These are phyloP conservation scores for Operophtera brumata DNA, from an alignment of 2,888 invertebrate genomes.

Conservation along the genomic window DNA sequence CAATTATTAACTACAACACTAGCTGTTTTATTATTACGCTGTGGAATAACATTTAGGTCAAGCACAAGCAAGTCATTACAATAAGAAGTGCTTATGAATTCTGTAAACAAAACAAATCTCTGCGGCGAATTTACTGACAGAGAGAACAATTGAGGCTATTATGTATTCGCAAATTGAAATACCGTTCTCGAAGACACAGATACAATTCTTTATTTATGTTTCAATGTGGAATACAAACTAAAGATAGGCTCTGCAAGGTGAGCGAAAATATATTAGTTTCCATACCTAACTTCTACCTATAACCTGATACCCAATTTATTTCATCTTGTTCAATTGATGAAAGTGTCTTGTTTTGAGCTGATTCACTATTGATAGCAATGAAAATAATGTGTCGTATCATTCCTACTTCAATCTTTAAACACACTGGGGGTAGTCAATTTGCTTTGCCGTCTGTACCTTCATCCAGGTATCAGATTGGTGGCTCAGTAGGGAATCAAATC, in stretches of 20 bases:
- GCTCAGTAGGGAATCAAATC: too few relatives aligned
- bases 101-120: slow-evolving; percentile 9
- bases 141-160: neutral
- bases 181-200: neutral
- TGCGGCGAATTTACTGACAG: neutral
- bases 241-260: neutral
- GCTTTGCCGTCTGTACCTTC: too few relatives aligned
- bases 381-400: too few relatives aligned
- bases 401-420: too few relatives aligned
- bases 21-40: neutral
- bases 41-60: slow-evolving; percentile 11
- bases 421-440: too few relatives aligned
- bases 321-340: neutral
- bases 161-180: slow-evolving; percentile 2
- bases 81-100: slow-evolving; percentile 11
- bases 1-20: too few relatives aligned
- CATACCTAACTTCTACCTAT: neutral
- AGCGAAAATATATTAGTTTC: neutral
- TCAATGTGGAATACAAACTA: slow-evolving; percentile 2
- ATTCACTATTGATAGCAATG: neutral
- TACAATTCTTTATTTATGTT: slow-evolving; percentile 9
- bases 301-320: neutral
- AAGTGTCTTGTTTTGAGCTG: neutral
- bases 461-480: too few relatives aligned
- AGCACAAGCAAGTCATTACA: slow-evolving; percentile 12